Evolutionary conservation across 2,888 invertebrate genomes (phyloP).

Genomic region (Holacanthella duospinosa): DNA sequence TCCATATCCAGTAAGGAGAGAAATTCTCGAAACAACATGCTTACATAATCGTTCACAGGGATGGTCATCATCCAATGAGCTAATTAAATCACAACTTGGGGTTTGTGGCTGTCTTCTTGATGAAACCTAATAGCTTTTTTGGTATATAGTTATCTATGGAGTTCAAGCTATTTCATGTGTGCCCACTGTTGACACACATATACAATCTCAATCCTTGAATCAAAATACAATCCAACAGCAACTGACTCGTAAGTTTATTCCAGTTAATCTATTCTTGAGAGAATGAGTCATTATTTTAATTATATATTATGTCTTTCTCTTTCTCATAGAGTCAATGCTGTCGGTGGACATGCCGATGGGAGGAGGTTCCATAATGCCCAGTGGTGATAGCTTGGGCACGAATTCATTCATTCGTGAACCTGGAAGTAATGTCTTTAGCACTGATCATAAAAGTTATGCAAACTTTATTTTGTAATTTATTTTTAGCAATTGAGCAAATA

Average conservation of each 20-base stretch:
- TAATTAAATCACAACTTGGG: slow-evolving; percentile 21
- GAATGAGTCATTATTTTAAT: background rate
- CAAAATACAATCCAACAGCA: slow-evolving; percentile 10
- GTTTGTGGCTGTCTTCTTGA: slow-evolving; percentile 19
- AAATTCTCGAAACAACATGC: slow-evolving; percentile 16
- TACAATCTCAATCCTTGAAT: background rate
- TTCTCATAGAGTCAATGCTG: slow-evolving; percentile 13
- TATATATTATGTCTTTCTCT: too few species aligned
- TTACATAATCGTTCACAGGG: slow-evolving; percentile 38
- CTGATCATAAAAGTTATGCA: too few species aligned
- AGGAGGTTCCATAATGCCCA: background rate
- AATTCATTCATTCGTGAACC: background rate
- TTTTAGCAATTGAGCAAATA: background rate
- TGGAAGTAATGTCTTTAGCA: background rate
- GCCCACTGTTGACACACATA: background rate
- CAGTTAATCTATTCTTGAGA: background rate
- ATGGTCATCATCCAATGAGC: slow-evolving; percentile 30
- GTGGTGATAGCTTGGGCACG: background rate
- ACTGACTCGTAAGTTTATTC: slow-evolving; percentile 19
- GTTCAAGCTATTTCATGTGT: slow-evolving; percentile 1
- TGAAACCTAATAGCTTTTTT: slow-evolving; percentile 30
- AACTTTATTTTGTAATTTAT: too few species aligned
- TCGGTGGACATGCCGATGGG: slow-evolving; percentile 17
- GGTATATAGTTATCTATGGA: slow-evolving; percentile 26
- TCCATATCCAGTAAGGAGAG: too few species aligned